These are phyloP conservation scores for Hirtodrosophila histrioides DNA, from an alignment of 2,888 invertebrate genomes.

Conservation along the genomic window DNA sequence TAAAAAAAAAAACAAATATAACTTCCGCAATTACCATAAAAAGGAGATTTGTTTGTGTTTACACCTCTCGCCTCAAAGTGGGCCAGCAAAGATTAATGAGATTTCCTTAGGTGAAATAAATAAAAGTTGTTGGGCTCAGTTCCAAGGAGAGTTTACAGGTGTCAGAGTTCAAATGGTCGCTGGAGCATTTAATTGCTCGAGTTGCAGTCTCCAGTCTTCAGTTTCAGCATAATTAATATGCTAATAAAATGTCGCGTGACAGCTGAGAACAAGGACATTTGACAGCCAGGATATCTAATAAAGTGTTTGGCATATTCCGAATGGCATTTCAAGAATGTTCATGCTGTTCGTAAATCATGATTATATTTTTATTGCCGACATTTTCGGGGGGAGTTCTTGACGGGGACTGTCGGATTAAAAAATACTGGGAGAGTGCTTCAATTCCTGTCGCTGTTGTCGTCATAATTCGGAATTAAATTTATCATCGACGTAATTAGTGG, in stretches of 20 bases:
- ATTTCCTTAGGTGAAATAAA: conserved; percentile 37
- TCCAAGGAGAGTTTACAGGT: conserved; percentile 52
- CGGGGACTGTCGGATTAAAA: conserved; percentile 42
- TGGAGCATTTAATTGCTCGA: conserved; percentile 64
- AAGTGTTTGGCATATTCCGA: conserved; percentile 39
- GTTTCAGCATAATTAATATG: conserved; percentile 66
- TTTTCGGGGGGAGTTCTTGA: conserved; percentile 4
- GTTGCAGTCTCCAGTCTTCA: neutral
- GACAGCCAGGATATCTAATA: conserved; percentile 45
- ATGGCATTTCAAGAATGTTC: conserved; percentile 24
- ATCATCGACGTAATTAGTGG: conserved; percentile 82
- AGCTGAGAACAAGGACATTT: conserved; percentile 54
- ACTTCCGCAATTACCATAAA: conserved; percentile 79
- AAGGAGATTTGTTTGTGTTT: conserved; percentile 79
- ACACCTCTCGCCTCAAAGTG: conserved; percentile 44
- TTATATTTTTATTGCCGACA: conserved; percentile 71
- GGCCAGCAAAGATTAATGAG: conserved; percentile 70
- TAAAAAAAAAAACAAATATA: conserved; percentile 54
- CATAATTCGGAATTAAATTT: conserved; percentile 79
- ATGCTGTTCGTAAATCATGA: conserved; percentile 67
- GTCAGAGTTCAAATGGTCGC: conserved; percentile 66
- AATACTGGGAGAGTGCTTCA: neutral
- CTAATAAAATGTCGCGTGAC: conserved; percentile 69
- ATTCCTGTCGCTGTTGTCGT: conserved; percentile 8
- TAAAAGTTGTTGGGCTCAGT: conserved; percentile 23